Base-by-base conservation (phyloP, 2,797 vertebrate species). In the Clarias platycephalus region DNA sequence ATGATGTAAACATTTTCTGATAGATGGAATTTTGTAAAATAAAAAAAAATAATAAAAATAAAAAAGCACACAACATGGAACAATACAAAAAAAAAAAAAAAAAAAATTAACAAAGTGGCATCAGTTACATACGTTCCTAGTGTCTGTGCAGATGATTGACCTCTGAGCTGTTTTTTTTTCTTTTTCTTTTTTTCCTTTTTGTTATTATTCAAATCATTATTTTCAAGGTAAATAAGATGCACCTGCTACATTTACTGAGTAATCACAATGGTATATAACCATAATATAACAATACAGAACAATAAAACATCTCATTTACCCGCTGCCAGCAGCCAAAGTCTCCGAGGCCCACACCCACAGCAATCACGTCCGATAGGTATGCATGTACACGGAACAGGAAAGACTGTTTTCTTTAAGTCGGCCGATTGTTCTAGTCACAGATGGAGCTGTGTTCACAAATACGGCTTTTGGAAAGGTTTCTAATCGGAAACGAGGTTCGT, bases 1-100 rank as follows among this genome's bases (percentile, higher is more conserved):
- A 95, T 95, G 95, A 95, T 95, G 97, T 97, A 97, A 97, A 97
- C 97, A 96, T 95, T 92, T 93, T 93, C 76, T 93, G 91, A 90
- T 91, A 94, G 93, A 90, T 90, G 93, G 93, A 88, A 92, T 91
- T 90, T 91, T 88, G 90, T 89, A 91, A 83, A 87, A 64, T 80
- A 85, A 75, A 83, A n/a, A 75, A 81, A 26, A 12, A 55, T n/a
- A n/a, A n/a, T n/a, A n/a, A n/a, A 86, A 75, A 83, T 20, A 75
- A 81, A 26, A 12, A 55, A 28, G 20, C n/a, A 66, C 10, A 58
- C 5, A n/a, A 22, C 31, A 20, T 89, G 89, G 15, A n/a, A 81
- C 40, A 44, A 70, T 60, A 84, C 70, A 75, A 80, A 70, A 86
- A 86, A 64, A 80, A 58, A 75, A 80, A 70, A 86, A 86, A 64